These are phyloP conservation scores for Lingula anatina DNA, from an alignment of 2,888 invertebrate genomes.

Conservation along the genomic window DNA sequence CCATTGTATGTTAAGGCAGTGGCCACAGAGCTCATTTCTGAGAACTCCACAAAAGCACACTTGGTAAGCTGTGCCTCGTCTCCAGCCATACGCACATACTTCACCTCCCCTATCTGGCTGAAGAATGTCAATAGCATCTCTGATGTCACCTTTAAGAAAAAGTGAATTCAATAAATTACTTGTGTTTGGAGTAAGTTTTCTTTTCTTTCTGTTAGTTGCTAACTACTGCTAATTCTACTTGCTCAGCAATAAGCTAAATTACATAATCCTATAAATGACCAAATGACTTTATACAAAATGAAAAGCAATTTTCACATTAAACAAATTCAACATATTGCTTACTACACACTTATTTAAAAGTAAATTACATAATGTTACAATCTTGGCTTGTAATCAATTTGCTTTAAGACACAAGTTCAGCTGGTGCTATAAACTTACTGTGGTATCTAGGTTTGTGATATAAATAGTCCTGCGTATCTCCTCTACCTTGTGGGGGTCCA, in stretches of 20 bases:
- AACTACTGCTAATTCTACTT: too few species aligned
- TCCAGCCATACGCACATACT: constrained; percentile 87
- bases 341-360: too few species aligned
- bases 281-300: too few species aligned
- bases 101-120: constrained; percentile 83
- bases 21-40: constrained; percentile 83
- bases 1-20: constrained; percentile 78
- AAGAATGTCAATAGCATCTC: constrained; percentile 89
- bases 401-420: too few species aligned
- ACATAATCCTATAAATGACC: too few species aligned
- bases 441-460: constrained; percentile 72
- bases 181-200: too few species aligned
- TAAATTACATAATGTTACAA: too few species aligned
- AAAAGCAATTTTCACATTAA: too few species aligned
- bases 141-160: constrained; percentile 53
- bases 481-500: constrained; percentile 85
- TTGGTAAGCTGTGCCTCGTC: constrained; percentile 62
- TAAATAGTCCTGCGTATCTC: constrained; percentile 92
- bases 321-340: too few species aligned
- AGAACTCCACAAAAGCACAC: constrained; percentile 87
- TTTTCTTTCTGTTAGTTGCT: too few species aligned
- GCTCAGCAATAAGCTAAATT: too few species aligned
- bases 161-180: not conserved
- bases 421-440: constrained; percentile 51
- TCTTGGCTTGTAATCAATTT: too few species aligned